Evolutionary conservation across 2,797 vertebrate genomes (phyloP), one percentile per base, ranked within the genome.

Genomic region (Knipowitschia caucasica): DNA sequence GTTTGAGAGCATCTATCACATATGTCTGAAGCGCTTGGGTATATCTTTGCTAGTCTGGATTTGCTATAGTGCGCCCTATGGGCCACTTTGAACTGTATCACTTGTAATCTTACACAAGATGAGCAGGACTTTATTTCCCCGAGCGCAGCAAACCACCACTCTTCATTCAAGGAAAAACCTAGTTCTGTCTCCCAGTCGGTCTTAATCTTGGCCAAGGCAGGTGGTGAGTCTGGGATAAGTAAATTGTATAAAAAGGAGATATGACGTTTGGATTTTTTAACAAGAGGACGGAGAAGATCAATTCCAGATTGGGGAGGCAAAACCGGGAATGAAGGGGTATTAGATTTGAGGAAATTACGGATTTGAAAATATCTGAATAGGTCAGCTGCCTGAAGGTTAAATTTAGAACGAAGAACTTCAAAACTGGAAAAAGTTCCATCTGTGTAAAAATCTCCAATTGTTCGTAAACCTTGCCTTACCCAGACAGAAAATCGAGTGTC

Each of bases 321-420:
- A 44, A 30, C 25, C 21, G 31, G 20, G 12, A 59, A 59, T 4
- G 24, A 58, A 21, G 9, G 15, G 35, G 50, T 30, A 20, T 50
- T 59, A 49, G 25, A 35, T 45, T 47, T 50, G 2, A 33, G 7
- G 26, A 54, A 17, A 29, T 49, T n/a, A 17, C 2, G 1, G 29
- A 45, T 44, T 44, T 64, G 12, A 26, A 42, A 53, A 14, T 42
- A 47, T 15, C 18, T 53, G 20, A 58, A 53, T n/a, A 53, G 12
- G 26, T 53, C 29, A 26, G 18, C 20, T 20, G 31, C 34, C 27
- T 54, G 43, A 4, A 46, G n/a, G 11, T 53, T 53, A 38, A 43
- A 36, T 4, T 21, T n/a, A 43, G 15, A 29, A 18, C 36, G 12
- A 18, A 38, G 23, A 8, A 40, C 24, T 20, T 40, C 34, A 2